A percentile compares a stretch with the other conserved stretches of the same genome.
These are phyloP conservation scores for Chrysopa pallens DNA, from an alignment of 1,140 invertebrate genomes.

Conservation along the genomic window DNA sequence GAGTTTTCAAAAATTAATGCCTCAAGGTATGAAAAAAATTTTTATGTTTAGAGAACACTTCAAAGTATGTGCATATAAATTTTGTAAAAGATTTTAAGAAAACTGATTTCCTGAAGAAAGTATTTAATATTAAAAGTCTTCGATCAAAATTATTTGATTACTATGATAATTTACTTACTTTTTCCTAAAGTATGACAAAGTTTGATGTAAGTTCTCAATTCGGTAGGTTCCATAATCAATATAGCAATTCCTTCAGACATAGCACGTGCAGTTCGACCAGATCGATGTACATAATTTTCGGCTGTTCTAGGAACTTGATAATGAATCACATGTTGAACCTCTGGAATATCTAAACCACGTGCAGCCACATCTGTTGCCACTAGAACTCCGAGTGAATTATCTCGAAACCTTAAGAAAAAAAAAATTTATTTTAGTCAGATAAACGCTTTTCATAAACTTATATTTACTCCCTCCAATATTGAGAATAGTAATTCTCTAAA, in stretches of 20 bases:
- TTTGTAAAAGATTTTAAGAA: too few relatives aligned
- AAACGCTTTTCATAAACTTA: too few relatives aligned
- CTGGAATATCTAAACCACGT: constrained; percentile 86
- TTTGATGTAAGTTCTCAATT: constrained; percentile 62
- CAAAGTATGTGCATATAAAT: too few relatives aligned
- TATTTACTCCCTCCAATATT: too few relatives aligned
- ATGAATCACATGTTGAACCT: constrained; percentile 90
- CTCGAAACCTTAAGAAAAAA: constrained; percentile 47
- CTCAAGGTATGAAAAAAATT: too few relatives aligned
- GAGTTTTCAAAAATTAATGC: too few relatives aligned
- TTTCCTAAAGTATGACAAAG: constrained; percentile 67
- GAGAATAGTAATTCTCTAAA: too few relatives aligned
- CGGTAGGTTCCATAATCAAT: constrained; percentile 76
- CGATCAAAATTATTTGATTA: background rate
- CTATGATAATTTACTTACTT: constrained; percentile 30
- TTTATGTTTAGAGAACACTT: too few relatives aligned
- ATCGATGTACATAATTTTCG: constrained; percentile 92
- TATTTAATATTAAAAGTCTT: background rate
- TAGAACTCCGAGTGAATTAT: constrained; percentile 54
- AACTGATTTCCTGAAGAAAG: too few relatives aligned
- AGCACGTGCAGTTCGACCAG: constrained; percentile 87
- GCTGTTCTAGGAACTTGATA: constrained; percentile 92
- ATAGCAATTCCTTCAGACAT: constrained; percentile 77
- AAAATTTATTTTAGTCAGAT: too few relatives aligned
- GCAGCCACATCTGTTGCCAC: constrained; percentile 96